These are phyloP conservation scores for Eremophila alpestris DNA, from an alignment of 2,797 vertebrate species.

Conservation along the genomic window DNA sequence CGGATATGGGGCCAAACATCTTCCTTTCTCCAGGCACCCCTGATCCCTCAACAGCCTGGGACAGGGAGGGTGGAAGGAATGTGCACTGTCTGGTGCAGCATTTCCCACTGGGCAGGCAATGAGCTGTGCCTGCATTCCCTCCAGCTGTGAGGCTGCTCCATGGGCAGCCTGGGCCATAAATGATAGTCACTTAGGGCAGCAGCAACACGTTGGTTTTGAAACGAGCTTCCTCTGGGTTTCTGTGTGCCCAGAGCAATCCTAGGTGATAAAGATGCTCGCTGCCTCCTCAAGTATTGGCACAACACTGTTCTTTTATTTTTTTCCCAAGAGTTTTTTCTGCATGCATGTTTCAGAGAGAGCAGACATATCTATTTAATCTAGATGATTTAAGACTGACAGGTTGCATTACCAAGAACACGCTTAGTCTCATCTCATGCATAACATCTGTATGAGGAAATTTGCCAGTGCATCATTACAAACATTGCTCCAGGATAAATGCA, in stretches of 20 bases:
- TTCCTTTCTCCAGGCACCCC: not conserved
- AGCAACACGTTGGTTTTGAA: not conserved
- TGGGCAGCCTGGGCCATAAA: not conserved
- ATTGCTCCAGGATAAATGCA: not conserved
- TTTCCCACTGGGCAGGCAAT: rapidly evolving
- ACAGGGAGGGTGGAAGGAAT: not conserved
- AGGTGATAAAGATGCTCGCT: not conserved
- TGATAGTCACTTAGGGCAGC: not conserved
- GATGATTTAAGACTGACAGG: not conserved
- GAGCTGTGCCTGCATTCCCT: not conserved
- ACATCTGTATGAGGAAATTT: not conserved
- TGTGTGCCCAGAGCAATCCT: not conserved
- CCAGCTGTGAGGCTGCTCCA: rapidly evolving
- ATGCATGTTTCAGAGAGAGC: not conserved
- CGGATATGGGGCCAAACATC: not conserved
- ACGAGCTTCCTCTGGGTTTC: not conserved
- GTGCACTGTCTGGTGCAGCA: not conserved
- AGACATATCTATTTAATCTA: not conserved
- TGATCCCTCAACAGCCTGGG: not conserved
- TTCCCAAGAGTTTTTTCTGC: not conserved
- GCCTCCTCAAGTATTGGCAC: not conserved
- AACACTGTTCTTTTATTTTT: not conserved
- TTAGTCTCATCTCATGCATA: not conserved
- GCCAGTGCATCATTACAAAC: not conserved
- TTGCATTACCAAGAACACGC: not conserved